phyloP scores from a whole-genome alignment of 2,888 invertebrate genomes.

The Caenorhabditis uteleia region DNA sequence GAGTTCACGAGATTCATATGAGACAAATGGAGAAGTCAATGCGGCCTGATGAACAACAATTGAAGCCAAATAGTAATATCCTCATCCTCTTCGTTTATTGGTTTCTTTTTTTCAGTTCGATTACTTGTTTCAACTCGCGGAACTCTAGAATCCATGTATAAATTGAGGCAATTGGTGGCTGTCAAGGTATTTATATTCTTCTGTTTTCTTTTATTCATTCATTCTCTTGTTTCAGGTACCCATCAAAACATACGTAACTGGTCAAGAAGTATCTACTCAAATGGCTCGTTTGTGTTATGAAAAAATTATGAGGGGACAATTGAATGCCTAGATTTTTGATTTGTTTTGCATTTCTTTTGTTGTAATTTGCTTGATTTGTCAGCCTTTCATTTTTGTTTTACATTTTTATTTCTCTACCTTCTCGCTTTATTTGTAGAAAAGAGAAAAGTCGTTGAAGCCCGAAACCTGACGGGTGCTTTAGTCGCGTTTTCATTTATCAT shows the following conservation, averaged over 20 bases:
- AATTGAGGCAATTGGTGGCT: slow-evolving; percentile 33
- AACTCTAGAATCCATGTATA: slow-evolving; percentile 39
- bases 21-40: slow-evolving; percentile 25
- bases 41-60: slow-evolving; percentile 3
- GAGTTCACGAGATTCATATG: slow-evolving; percentile 32
- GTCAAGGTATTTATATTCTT: slow-evolving; percentile 21
- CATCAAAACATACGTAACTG: slow-evolving; percentile 33
- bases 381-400: not conserved
- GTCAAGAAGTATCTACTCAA: slow-evolving; percentile 34
- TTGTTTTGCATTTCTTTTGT: too few species aligned
- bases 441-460: not conserved
- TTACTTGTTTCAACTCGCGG: slow-evolving; percentile 40
- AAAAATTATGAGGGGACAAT: slow-evolving; percentile 19
- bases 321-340: too few species aligned
- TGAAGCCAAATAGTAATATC: slow-evolving; percentile 8
- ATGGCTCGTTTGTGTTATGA: slow-evolving; percentile 37
- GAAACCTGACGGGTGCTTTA: not conserved
- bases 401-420: not conserved
- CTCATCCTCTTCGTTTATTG: too few species aligned
- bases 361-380: not conserved
- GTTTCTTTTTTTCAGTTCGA: slow-evolving; percentile 24
- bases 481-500: not conserved
- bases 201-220: slow-evolving; percentile 1
- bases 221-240: slow-evolving; percentile 11
- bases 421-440: not conserved